These are phyloP conservation scores for Drosophila teissieri DNA, from an alignment of 1,140 invertebrate species.

Conservation along the genomic window DNA sequence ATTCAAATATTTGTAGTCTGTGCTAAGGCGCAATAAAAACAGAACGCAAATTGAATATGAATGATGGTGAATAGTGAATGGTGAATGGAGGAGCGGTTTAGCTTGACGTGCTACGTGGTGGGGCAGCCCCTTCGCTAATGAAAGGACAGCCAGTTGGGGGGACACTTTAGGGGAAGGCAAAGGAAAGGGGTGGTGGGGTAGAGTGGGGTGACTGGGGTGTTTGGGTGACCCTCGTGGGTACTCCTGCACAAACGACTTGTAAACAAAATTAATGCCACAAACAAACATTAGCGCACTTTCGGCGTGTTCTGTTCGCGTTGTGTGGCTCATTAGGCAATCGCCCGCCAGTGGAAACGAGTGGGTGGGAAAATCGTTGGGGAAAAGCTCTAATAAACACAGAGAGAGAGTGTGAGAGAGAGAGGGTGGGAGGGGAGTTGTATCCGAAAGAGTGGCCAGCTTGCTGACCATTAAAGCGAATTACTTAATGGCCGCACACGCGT, in stretches of 20 bases:
- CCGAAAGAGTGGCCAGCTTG: conserved; percentile 27
- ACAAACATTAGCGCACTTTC: conserved; percentile 79
- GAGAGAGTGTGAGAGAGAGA: no score
- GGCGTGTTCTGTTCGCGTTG: conserved; percentile 58
- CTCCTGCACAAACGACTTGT: conserved; percentile 73
- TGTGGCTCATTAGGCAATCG: conserved; percentile 68
- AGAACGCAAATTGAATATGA: conserved; percentile 54
- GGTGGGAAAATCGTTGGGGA: not conserved
- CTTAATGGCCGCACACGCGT: conserved; percentile 80
- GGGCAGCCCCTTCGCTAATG: conserved; percentile 50
- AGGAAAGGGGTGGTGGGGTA: not conserved
- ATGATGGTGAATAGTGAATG: conserved; percentile 9
- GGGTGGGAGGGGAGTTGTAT: not conserved
- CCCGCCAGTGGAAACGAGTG: conserved; percentile 4
- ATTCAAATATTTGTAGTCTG: conserved; percentile 67
- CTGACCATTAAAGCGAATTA: conserved; percentile 76
- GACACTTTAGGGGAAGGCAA: conserved; percentile 18
- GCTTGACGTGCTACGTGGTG: not conserved
- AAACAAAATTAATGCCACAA: conserved; percentile 81
- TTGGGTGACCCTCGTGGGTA: conserved; percentile 7
- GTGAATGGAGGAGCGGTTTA: conserved; percentile 13
- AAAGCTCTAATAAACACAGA: not conserved
- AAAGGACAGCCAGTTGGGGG: conserved; percentile 24
- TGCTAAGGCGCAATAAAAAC: conserved; percentile 54
- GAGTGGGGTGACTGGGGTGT: not conserved